phyloP scores from a whole-genome alignment of 2,113 vertebrate species.

The Rhegmatorhina hoffmannsi region DNA sequence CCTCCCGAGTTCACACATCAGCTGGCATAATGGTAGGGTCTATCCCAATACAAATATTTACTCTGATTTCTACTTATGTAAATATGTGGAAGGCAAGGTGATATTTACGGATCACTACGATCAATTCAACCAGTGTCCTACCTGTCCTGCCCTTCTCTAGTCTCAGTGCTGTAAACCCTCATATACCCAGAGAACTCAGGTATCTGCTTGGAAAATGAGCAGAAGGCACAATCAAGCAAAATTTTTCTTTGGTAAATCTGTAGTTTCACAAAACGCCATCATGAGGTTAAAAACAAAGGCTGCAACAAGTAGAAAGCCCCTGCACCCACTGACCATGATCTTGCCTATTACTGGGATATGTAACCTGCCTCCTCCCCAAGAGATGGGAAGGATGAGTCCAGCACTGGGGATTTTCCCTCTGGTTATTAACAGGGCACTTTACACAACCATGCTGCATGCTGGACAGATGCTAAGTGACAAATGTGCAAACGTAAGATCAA shows the following conservation, averaged over 20 bases:
- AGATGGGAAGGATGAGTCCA: background rate
- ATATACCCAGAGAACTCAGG: background rate
- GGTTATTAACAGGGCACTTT: background rate
- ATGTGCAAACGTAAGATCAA: background rate
- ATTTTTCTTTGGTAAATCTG: background rate
- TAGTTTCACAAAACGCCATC: background rate
- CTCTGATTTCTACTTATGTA: conserved; percentile 14
- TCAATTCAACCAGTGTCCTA: background rate
- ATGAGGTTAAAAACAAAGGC: background rate
- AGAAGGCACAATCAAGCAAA: background rate
- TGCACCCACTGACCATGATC: background rate
- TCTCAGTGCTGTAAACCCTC: background rate
- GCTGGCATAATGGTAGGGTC: background rate
- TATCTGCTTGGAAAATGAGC: background rate
- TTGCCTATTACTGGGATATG: background rate
- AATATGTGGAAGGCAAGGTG: conserved; percentile 7
- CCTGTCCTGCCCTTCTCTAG: background rate
- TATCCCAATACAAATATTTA: conserved; percentile 40
- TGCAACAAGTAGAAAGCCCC: background rate
- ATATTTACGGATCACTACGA: background rate
- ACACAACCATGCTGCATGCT: background rate
- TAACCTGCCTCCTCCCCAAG: background rate
- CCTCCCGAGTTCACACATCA: background rate
- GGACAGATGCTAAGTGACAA: background rate
- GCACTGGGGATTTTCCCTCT: background rate